These are phyloP conservation scores for Mylabris phalerata DNA, from an alignment of 1,140 invertebrate species.

Conservation along the genomic window DNA sequence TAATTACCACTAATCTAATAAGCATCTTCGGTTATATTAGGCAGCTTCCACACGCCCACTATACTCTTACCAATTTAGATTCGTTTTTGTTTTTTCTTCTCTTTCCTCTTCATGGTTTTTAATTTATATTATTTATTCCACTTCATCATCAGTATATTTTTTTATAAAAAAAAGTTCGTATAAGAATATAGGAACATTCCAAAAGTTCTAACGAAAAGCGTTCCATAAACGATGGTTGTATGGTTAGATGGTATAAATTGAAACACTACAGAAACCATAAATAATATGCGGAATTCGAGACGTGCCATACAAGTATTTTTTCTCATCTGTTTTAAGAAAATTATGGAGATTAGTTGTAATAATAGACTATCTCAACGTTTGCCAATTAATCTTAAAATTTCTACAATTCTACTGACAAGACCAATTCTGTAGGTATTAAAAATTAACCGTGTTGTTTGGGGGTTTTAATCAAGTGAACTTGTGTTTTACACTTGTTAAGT, in stretches of 20 bases:
- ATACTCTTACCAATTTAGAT: not conserved
- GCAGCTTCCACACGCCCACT: conserved; percentile 34
- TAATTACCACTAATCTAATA: conserved; percentile 35
- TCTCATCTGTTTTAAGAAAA: too few relatives aligned
- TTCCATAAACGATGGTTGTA: not conserved
- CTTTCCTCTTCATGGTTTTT: not conserved
- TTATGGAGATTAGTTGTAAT: too few relatives aligned
- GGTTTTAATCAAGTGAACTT: conserved; percentile 10
- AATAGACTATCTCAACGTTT: too few relatives aligned
- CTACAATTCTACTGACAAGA: too few relatives aligned
- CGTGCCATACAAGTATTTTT: conserved; percentile 10
- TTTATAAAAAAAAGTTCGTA: too few relatives aligned
- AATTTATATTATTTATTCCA: not conserved
- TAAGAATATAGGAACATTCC: not conserved
- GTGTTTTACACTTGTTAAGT: conserved; percentile 16
- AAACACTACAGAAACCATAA: conserved; percentile 35
- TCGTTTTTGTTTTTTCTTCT: not conserved
- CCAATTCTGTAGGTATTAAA: not conserved
- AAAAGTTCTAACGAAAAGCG: not conserved
- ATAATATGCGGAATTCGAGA: conserved; percentile 37
- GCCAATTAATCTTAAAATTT: too few relatives aligned
- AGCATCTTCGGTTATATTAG: conserved; percentile 30
- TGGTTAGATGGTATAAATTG: conserved; percentile 28
- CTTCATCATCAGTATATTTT: not conserved
- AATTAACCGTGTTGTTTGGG: not conserved